A percentile compares a stretch with the other conserved stretches of the same genome.
Conservation (phyloP, 2,797 vertebrate species). For the Gadopsis bispinosus region DNA sequence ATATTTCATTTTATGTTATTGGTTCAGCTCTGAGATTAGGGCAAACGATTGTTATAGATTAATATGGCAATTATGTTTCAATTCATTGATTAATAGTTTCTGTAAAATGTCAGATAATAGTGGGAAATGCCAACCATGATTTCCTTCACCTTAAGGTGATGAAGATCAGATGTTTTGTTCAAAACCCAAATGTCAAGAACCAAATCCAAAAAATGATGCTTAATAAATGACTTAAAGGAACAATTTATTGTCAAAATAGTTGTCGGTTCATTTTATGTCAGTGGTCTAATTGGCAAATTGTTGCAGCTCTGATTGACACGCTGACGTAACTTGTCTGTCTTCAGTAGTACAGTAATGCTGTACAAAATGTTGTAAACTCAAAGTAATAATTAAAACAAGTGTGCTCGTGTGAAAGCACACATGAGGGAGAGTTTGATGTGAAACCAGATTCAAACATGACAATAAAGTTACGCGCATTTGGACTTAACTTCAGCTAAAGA, state of each 20-base stretch:
- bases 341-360: too few species aligned
- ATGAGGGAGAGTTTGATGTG: neutral
- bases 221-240: neutral
- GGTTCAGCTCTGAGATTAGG: neutral
- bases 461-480: neutral
- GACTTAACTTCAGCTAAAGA: neutral
- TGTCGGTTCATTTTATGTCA: too few species aligned
- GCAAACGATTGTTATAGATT: neutral
- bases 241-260: neutral
- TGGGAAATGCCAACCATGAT: neutral
- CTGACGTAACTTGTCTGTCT: neutral
- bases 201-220: neutral
- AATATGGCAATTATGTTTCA: neutral
- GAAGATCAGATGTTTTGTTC: neutral
- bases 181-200: too few species aligned
- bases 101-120: neutral
- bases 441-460: neutral
- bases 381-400: neutral
- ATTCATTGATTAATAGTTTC: neutral
- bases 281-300: too few species aligned
- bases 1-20: neutral
- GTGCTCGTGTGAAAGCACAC: neutral
- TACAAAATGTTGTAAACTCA: neutral
- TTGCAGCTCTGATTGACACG: neutral
- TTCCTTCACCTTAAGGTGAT: neutral